Base-by-base conservation (phyloP, 2,888 invertebrate genomes). In the Micoletzkya japonica region DNA sequence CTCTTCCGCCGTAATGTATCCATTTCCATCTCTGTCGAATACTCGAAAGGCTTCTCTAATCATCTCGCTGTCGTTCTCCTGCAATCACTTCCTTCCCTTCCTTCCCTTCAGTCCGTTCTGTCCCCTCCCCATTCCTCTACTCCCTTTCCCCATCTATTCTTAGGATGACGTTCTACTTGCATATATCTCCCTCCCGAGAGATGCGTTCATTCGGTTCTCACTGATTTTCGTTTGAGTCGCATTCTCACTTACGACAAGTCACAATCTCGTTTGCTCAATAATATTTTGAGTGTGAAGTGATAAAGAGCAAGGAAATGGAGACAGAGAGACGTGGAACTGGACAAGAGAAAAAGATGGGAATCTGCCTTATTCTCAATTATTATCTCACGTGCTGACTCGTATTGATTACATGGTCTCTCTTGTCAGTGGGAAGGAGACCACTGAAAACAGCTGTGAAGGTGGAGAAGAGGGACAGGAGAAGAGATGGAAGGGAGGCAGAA, bases 61-160 rank as follows among this genome's bases (percentile, higher is more conserved):
- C 85, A 85, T 86, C 70, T 85, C 85, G 37, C 77, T 77, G 76
- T 85, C 85, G 71, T 86, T 86, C 60, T 85, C 85, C 79, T 81
- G 67, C 20, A 79, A 68, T 28, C 30, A 58, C 20, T 44, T 44
- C 14, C 20, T 14, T 44, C 20, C 14, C 20, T 20, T 20, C 44
- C 20, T 44, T 14, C 14, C 20, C 44, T 44, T 20, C 20, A 14
- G 14, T 44, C 44, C 20, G n/a, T n/a, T 44, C 20, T 44, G 44
- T 44, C 10, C 20, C 20, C 14, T 44, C 44, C 44, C 44, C 20
- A 14, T 14, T 10, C 20, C 44, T 44, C 44, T 44, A 14, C 44
- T 44, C 44, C 20, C 44, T 44, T 6, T 44, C 61, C 24, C 49
- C 50, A 20, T 50, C 34, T 52, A 20, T 49, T 26, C 26, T 39